These are phyloP conservation scores for Menidia beryllina DNA, from an alignment of 2,113 vertebrate genomes.

Conservation along the genomic window DNA sequence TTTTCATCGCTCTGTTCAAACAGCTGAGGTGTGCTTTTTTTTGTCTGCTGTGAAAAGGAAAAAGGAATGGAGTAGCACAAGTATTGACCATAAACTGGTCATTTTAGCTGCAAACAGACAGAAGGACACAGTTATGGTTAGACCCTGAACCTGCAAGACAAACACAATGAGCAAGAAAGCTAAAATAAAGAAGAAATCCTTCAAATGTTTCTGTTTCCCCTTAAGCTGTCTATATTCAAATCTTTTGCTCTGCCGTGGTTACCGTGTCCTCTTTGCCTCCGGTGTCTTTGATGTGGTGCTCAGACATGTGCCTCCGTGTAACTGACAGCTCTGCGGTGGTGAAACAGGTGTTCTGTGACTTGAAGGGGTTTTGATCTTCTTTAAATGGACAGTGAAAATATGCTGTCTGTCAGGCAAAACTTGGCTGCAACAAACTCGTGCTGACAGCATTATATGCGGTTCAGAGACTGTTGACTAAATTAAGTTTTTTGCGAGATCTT, in stretches of 20 bases:
- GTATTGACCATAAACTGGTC: slow-evolving; percentile 7
- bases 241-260: slow-evolving; percentile 4
- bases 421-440: slow-evolving; percentile 3
- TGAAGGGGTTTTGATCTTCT: slow-evolving; percentile 20
- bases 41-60: slow-evolving; percentile 13
- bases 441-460: slow-evolving; percentile 52
- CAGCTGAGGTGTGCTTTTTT: slow-evolving; percentile 32
- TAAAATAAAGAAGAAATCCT: not conserved
- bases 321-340: slow-evolving; percentile 6
- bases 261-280: not conserved
- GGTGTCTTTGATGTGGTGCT: slow-evolving; percentile 31
- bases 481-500: not conserved
- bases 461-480: slow-evolving; percentile 30
- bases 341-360: slow-evolving; percentile 51
- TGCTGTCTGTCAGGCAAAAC: slow-evolving; percentile 30
- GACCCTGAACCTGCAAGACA: not conserved
- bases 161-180: slow-evolving; percentile 8
- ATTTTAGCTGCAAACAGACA: slow-evolving; percentile 28
- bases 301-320: slow-evolving; percentile 15
- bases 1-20: slow-evolving; percentile 29
- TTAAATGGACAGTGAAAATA: slow-evolving; percentile 34
- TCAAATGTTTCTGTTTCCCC: not conserved
- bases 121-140: slow-evolving; percentile 19
- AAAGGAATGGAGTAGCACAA: slow-evolving; percentile 12
- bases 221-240: not conserved